phyloP scores from a whole-genome alignment of 2,797 vertebrate genomes.

The Macrochelys suwanniensis region DNA sequence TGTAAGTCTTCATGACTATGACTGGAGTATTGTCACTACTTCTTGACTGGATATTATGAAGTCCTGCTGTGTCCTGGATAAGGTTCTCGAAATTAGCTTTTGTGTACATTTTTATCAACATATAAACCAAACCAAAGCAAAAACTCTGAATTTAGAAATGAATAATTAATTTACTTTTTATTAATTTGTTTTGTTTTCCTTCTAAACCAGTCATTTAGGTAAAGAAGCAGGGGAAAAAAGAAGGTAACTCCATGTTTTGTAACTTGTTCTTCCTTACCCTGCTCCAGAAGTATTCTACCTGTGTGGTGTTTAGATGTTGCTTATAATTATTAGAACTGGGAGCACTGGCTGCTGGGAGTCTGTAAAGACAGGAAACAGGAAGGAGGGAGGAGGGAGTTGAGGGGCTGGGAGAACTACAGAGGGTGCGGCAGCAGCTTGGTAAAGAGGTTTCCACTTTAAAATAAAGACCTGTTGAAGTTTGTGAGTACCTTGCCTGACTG shows the following conservation, averaged over 20 bases:
- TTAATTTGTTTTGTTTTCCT: background rate
- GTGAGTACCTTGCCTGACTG: too few relatives aligned
- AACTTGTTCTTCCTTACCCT: background rate
- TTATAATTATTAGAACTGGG: too few relatives aligned
- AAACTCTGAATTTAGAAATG: background rate
- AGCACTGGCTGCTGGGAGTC: too few relatives aligned
- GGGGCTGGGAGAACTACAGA: too few relatives aligned
- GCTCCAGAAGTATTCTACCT: background rate
- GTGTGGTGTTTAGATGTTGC: too few relatives aligned
- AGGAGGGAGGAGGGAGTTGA: too few relatives aligned
- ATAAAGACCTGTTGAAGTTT: too few relatives aligned
- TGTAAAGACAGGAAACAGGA: too few relatives aligned
- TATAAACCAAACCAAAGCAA: background rate
- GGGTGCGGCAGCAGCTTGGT: too few relatives aligned
- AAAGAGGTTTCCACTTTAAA: too few relatives aligned
- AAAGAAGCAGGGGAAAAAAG: background rate
- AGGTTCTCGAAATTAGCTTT: background rate
- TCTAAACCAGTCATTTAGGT: background rate
- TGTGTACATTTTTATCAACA: background rate
- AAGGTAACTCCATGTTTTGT: rapidly evolving
- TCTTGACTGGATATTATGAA: background rate
- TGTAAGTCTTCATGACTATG: background rate
- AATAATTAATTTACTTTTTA: background rate
- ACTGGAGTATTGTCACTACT: background rate
- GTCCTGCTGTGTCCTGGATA: background rate